phyloP scores from a whole-genome alignment of 1,140 invertebrate species.

The Diabrotica virgifera region DNA sequence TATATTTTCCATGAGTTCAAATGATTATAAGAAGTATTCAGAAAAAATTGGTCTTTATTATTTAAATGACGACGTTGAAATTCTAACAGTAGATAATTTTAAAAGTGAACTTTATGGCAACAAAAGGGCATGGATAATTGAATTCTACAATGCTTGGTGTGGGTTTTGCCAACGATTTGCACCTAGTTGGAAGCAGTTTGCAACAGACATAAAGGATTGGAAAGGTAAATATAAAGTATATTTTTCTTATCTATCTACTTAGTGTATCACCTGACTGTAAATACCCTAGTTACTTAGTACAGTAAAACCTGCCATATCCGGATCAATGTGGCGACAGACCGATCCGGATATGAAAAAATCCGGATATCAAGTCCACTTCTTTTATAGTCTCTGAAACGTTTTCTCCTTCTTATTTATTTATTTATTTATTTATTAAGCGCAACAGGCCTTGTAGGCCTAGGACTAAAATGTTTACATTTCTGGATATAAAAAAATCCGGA shows the following conservation, averaged over 20 bases:
- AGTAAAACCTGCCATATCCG: too few relatives aligned
- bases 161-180: constrained; percentile 83
- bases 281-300: too few relatives aligned
- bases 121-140: constrained; percentile 66
- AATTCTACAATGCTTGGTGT: constrained; percentile 90
- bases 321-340: too few relatives aligned
- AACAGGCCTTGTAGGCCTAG: too few relatives aligned
- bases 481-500: too few relatives aligned
- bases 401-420: too few relatives aligned
- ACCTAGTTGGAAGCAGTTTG: constrained; percentile 72
- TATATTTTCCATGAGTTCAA: constrained; percentile 3
- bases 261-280: too few relatives aligned
- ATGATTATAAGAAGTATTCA: constrained; percentile 25
- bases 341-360: too few relatives aligned
- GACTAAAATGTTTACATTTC: too few relatives aligned
- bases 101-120: constrained; percentile 57
- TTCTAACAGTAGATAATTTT: constrained; percentile 60
- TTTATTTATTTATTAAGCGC: too few relatives aligned
- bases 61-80: constrained; percentile 56
- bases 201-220: constrained; percentile 59
- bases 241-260: background rate
- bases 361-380: too few relatives aligned
- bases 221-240: constrained; percentile 33
- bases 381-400: too few relatives aligned
- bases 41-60: constrained; percentile 56